Percentiles rank a stretch among this genome's conserved stretches.
Conservation (phyloP, 2,113 vertebrate species). For the Oncorhynchus kisutch region DNA sequence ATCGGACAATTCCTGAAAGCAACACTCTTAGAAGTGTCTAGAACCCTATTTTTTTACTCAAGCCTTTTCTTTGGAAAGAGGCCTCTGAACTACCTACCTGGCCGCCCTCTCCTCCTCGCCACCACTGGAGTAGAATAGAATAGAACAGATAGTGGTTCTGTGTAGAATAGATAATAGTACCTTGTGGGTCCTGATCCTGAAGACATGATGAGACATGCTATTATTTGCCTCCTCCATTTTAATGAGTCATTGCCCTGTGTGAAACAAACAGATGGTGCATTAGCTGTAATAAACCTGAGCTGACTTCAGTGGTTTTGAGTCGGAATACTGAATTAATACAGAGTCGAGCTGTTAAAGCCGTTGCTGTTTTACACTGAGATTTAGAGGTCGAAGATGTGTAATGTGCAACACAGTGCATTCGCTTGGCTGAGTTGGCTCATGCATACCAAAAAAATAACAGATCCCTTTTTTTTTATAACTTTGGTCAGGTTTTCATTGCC, state of each 20-base stretch:
- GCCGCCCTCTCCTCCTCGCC: constrained; percentile 1
- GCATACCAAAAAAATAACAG: constrained; percentile 15
- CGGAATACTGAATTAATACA: constrained; percentile 19
- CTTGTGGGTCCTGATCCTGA: constrained; percentile 23
- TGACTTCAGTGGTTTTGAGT: constrained; percentile 55
- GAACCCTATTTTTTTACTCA: too few species aligned
- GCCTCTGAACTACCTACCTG: not conserved
- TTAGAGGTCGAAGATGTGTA: not conserved
- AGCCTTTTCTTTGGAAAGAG: too few species aligned
- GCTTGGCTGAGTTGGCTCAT: constrained; percentile 3
- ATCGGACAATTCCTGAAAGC: not conserved
- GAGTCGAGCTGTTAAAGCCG: constrained; percentile 18
- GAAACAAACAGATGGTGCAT: constrained; percentile 67
- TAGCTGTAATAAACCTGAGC: constrained; percentile 64
- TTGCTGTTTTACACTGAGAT: too few species aligned
- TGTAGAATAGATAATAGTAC: too few species aligned
- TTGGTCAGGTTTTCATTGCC: constrained; percentile 50
- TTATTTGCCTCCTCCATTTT: constrained; percentile 55
- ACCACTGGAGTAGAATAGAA: constrained; percentile 9
- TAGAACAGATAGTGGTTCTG: too few species aligned
- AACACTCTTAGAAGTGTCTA: not conserved
- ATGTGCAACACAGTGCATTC: constrained; percentile 21
- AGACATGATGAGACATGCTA: constrained; percentile 47
- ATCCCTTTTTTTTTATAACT: constrained; percentile 41
- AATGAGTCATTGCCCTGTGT: constrained; percentile 61